Evolutionary conservation across 1,140 invertebrate species (phyloP).

Genomic region (Neotoxoptera formosana): DNA sequence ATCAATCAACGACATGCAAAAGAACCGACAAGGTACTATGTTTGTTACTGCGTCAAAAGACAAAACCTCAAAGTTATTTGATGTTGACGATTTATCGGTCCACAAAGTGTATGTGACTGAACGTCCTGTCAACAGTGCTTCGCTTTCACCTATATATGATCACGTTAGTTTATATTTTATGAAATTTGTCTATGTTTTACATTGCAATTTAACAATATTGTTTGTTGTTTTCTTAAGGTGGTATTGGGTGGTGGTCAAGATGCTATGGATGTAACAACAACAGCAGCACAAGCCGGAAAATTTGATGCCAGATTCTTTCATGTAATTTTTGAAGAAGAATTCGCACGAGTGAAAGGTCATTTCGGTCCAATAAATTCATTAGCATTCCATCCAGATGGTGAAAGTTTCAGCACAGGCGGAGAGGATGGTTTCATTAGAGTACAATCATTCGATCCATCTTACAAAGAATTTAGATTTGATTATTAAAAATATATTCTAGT

Average conservation of each 20-base stretch:
- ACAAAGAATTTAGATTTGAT: conserved; percentile 97
- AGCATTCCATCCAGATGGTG: conserved; percentile 97
- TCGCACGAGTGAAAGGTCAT: conserved; percentile 97
- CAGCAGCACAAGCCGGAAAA: conserved; percentile 93
- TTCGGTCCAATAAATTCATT: conserved; percentile 99
- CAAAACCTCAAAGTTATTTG: conserved; percentile 92
- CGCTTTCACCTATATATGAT: conserved; percentile 91
- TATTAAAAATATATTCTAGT: conserved; percentile 67
- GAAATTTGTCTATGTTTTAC: not conserved
- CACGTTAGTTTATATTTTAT: conserved; percentile 73
- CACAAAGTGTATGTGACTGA: conserved; percentile 97
- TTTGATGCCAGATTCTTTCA: conserved; percentile 99
- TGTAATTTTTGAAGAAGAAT: conserved; percentile 99
- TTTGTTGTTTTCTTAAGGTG: conserved; percentile 67
- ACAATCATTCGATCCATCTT: conserved; percentile 94
- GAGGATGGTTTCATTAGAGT: conserved; percentile 98
- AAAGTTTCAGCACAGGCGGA: conserved; percentile 94
- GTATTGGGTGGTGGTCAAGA: conserved; percentile 97
- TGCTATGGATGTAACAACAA: conserved; percentile 98
- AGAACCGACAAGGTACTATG: conserved; percentile 92
- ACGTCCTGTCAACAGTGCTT: conserved; percentile 94
- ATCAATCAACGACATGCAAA: conserved; percentile 95
- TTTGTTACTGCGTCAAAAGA: conserved; percentile 97
- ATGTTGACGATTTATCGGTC: conserved; percentile 81
- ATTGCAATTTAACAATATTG: not conserved